Conservation (phyloP, 2,888 invertebrate genomes). For the Apamea epomidion region DNA sequence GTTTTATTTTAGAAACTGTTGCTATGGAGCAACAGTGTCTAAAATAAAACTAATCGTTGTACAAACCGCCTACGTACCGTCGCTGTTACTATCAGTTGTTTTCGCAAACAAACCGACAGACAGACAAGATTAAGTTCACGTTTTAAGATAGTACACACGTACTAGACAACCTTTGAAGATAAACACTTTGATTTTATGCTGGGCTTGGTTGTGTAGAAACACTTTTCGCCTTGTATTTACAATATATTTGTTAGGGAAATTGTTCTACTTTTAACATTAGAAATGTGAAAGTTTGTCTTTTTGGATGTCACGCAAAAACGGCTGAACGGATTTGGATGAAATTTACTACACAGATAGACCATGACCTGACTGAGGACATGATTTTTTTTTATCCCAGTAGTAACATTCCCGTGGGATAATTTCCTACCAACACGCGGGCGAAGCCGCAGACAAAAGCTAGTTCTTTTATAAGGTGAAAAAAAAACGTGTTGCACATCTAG, state of each 20-base stretch:
- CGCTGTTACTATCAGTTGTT: conserved; percentile 51
- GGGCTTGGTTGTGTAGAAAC: background rate
- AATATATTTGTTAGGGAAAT: background rate
- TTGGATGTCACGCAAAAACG: background rate
- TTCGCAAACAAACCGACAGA: conserved; percentile 58
- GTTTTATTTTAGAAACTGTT: no score
- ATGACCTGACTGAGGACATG: background rate
- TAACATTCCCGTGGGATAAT: background rate
- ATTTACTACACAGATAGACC: background rate
- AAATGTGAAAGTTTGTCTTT: no score
- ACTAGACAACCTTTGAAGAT: conserved; percentile 52
- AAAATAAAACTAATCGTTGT: conserved; percentile 54
- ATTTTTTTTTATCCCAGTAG: background rate
- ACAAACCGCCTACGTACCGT: conserved; percentile 55
- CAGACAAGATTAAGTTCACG: conserved; percentile 61
- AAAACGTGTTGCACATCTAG: background rate
- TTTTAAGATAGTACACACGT: conserved; percentile 55
- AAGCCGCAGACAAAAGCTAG: background rate
- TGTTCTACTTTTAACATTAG: background rate
- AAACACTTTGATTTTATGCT: conserved; percentile 50
- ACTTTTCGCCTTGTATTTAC: background rate
- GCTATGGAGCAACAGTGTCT: conserved; percentile 24
- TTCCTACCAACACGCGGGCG: background rate
- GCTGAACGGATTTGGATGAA: background rate
- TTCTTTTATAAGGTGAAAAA: background rate